These are phyloP conservation scores for Campoletis raptor DNA, from an alignment of 2,888 invertebrate species.

Conservation along the genomic window DNA sequence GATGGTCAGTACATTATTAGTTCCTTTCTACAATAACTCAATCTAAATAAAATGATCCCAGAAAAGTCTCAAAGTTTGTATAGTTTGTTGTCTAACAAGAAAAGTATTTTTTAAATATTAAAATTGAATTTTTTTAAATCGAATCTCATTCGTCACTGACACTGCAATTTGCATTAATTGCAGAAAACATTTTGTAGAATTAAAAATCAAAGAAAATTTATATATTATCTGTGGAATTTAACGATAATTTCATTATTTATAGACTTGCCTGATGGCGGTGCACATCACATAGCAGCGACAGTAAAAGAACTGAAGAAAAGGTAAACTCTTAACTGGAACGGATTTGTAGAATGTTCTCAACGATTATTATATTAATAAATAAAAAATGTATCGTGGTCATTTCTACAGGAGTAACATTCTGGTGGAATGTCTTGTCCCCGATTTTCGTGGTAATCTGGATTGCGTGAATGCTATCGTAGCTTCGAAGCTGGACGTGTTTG, in stretches of 20 bases:
- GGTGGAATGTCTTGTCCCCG: slow-evolving; percentile 98
- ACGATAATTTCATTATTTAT: slow-evolving; percentile 52
- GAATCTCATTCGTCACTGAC: not conserved
- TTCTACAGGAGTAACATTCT: slow-evolving; percentile 91
- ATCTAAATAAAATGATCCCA: not conserved
- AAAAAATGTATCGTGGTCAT: slow-evolving; percentile 9
- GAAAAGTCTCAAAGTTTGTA: not conserved
- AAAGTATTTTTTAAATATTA: not conserved
- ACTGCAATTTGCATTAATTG: not conserved
- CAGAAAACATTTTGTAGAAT: not conserved
- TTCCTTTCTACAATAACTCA: not conserved
- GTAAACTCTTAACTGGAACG: slow-evolving; percentile 67
- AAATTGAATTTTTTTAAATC: not conserved
- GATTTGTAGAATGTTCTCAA: not conserved
- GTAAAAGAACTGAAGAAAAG: slow-evolving; percentile 81
- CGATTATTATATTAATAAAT: slow-evolving; percentile 13
- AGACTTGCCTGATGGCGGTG: slow-evolving; percentile 98
- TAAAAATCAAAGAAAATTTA: not conserved
- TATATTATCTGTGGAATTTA: not conserved
- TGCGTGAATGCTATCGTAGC: slow-evolving; percentile 91
- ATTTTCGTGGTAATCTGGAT: slow-evolving; percentile 94
- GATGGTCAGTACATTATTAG: slow-evolving; percentile 90
- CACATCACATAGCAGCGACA: slow-evolving; percentile 96
- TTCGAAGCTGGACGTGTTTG: slow-evolving; percentile 97
- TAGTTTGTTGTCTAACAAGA: not conserved